Base-by-base conservation (phyloP, 2,113 vertebrate genomes). In the Gallinago paraguaiae region DNA sequence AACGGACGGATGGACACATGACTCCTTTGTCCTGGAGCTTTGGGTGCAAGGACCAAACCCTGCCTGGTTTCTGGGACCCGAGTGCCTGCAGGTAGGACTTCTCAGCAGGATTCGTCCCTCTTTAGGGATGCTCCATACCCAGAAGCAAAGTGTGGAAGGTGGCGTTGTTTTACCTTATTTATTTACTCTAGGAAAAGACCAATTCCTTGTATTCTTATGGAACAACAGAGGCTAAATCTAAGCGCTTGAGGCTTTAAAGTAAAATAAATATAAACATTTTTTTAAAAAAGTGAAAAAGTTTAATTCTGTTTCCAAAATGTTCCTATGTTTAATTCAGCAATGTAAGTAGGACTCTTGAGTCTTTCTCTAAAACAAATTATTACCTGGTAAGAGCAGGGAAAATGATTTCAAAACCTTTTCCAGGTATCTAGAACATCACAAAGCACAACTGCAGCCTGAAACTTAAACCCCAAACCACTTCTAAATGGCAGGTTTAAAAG, bases 381-480 rank as follows among this genome's bases (percentile, higher is more conserved):
- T 84, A 83, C 27, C 45, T 65, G 35, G 15, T 88, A 86, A 75
- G 30, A 80, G 46, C 81, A 81, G 54, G 54, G 27, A 87, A 89
- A 87, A 61, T 3, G 1, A 86, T 78, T 83, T 91, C 37, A 67
- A 64, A 93, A 51, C 37, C 50, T 88, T 71, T 94, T 56, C 37
- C 43, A 78, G 33, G 23, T 86, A 94, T 48, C 46, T 50, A 57
- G 78, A 96, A 90, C 30, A 88, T 90, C 87, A 92, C 37, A 90
- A 46, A 88, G 67, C 59, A 67, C 78, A 79, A 67, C 63, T 63
- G 60, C 11, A 86, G 48, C 48, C 51, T 74, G 33, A 74, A 81
- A 95, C 51, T 75, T 63, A 70, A 96, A 71, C 64, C 64, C 48
- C 64, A 90, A 90, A 83, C 90, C 60, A 56, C 90, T 95, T 93